Evolutionary conservation across 2,888 invertebrate genomes (phyloP).

Genomic region (Tanytarsus gracilentus): DNA sequence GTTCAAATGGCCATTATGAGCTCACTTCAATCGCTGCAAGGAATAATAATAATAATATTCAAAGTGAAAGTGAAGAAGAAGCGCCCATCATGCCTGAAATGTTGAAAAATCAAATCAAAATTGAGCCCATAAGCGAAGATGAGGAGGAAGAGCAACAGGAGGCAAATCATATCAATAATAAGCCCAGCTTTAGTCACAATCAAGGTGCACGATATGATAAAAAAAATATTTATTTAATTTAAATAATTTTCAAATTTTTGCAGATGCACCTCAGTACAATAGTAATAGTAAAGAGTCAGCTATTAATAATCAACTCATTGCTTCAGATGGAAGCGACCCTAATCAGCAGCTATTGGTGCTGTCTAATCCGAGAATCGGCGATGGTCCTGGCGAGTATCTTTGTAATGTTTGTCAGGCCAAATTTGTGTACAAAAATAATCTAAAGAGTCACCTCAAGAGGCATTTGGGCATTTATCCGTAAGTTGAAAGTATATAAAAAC

Average conservation of each 20-base stretch:
- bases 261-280: too few species aligned
- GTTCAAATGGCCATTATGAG: too few species aligned
- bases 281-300: too few species aligned
- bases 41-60: too few species aligned
- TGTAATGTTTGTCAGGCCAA: constrained; percentile 19
- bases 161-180: not conserved
- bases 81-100: constrained; percentile 5
- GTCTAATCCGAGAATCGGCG: constrained; percentile 16
- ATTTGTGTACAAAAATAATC: constrained; percentile 25
- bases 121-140: constrained; percentile 23
- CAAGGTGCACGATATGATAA: too few species aligned
- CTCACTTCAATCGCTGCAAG: too few species aligned
- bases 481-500: not conserved
- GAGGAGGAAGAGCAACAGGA: not conserved
- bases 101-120: constrained; percentile 19
- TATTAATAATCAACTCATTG: too few species aligned
- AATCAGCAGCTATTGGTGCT: constrained; percentile 19
- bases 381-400: constrained; percentile 17
- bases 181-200: not conserved
- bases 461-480: constrained; percentile 5
- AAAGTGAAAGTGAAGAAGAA: constrained; percentile 1
- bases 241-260: too few species aligned
- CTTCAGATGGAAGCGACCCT: constrained; percentile 9
- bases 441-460: constrained; percentile 16
- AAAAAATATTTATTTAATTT: too few species aligned